Evolutionary conservation across 2,888 invertebrate genomes (phyloP).

Genomic region (Horisme vitalbata): DNA sequence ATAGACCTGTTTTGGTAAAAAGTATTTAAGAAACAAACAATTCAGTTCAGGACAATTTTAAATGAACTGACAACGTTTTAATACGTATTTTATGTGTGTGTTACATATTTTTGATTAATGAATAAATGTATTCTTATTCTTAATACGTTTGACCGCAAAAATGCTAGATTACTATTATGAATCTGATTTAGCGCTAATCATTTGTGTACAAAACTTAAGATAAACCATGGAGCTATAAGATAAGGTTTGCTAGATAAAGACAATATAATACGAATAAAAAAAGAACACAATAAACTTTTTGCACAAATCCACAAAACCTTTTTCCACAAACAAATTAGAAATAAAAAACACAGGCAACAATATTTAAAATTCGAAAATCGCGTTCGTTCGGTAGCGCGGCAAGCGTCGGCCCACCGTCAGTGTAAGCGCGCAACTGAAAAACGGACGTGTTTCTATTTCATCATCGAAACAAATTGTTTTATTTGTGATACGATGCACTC

Average conservation of each 20-base stretch:
- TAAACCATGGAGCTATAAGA: conserved; percentile 33
- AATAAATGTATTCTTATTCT: too few species aligned
- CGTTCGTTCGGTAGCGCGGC: conserved; percentile 45
- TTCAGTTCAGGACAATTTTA: conserved; percentile 8
- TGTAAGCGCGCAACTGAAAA: conserved; percentile 71
- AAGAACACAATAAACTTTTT: conserved; percentile 16
- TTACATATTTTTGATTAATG: too few species aligned
- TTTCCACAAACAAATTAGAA: conserved; percentile 34
- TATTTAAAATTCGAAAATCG: conserved; percentile 42
- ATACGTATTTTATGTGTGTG: too few species aligned
- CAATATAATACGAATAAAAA: conserved; percentile 19
- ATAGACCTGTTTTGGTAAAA: too few species aligned
- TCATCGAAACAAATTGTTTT: conserved; percentile 57
- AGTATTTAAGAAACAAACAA: too few species aligned
- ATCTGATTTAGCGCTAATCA: conserved; percentile 35
- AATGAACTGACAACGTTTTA: too few species aligned
- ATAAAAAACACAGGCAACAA: conserved; percentile 49
- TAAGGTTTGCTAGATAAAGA: conserved; percentile 32
- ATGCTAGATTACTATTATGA: conserved; percentile 3
- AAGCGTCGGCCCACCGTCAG: conserved; percentile 64
- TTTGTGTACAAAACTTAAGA: conserved; percentile 38
- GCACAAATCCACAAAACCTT: conserved; percentile 39
- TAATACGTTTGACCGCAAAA: too few species aligned
- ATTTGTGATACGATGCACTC: conserved; percentile 44
- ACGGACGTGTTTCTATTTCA: conserved; percentile 48